Base-by-base conservation (phyloP, 2,113 vertebrate species). In the Amblyornis subalaris region DNA sequence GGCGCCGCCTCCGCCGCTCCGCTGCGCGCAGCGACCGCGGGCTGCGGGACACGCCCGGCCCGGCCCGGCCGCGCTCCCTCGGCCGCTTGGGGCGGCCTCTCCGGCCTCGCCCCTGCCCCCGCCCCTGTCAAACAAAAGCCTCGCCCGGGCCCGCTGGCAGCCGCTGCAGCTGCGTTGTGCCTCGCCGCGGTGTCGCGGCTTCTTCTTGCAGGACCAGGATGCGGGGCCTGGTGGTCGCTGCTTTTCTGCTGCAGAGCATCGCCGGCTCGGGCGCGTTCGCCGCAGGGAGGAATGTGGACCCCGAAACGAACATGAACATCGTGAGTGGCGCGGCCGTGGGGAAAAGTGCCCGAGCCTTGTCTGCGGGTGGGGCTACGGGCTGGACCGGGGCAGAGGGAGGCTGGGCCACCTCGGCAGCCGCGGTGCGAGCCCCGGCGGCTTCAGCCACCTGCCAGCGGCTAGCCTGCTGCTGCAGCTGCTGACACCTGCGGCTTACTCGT, bases 301-400 rank as follows among this genome's bases (percentile, higher is more conserved):
- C 97, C 58, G 97, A 98, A 66, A 61, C 91, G 5, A 72, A 66
- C n/a, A 98, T 98, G 97, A 97, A 97, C 81, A 95, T 97, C 83
- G 97, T 98, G 96, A 97, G 97, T 95, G 35, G 64, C 23, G 29
- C 53, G 54, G 67, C 64, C 9, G 19, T 3, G 60, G 74, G 50
- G 23, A 3, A 6, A 0, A 3, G 62, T 3, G 92, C 45, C 40
- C 50, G 45, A 9, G 22, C 3, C 7, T 4, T 9, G 58, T 15
- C 10, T 9, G 12, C 40, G 25, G 60, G 9, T 28, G 38, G 4
- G 31, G 74, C 50, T 8, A 61, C 21, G 62, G 57, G 57, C 9
- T 13, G 48, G 6, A 9, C 1, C 4, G 53, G 28, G 31, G 47
- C 45, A 2, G 18, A 10, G 42, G 14, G 16, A 15, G 69, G 13